Evolutionary conservation across 1,140 invertebrate species (phyloP), one percentile per base, ranked within the genome.

Genomic region (Triops longicaudatus): DNA sequence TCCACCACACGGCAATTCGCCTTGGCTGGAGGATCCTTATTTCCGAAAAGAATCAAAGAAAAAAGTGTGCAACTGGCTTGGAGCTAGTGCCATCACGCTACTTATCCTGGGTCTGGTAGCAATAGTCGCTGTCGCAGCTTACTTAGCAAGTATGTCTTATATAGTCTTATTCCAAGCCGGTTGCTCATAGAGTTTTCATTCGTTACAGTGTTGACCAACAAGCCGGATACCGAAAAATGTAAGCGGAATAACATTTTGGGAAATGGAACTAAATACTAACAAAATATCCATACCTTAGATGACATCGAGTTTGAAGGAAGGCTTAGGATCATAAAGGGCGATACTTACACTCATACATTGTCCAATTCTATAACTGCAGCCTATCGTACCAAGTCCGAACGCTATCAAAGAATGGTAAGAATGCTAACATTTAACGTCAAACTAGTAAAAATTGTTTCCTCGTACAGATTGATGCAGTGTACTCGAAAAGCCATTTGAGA

Each of bases 81-180:
- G 91, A 80, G 88, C 90, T 11, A 86, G 88, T 41, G 88, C 90
- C 1, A 89, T 89, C 1, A 86, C 91, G 78, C 82, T 92, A 26
- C 90, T 91, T 14, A 87, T 92, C 50, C 83, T 92, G 6, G 89
- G 89, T 0, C 90, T 92, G 14, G 83, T 92, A 73, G 88, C 89
- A 1, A 90, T 92, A 26, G 91, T 91, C 1, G 91, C 89, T 42
- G 86, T 92, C 2, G 91, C 91, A 41, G 86, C 92, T 75, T 93
- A 92, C 84, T 90, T 93, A 87, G 91, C 91, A 80, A 87, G 88
- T 89, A 86, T 86, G 79, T 86, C 76, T 85, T 84, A 7, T 50
- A 37, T 37, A 26, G 31, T 14, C 12, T 28, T 73, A 17, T 76
- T 14, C 7, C 22, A 73, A 79, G n/a, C 4, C n/a, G 1, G 43